These are phyloP conservation scores for Todiramphus chloris DNA, from an alignment of 2,113 vertebrate genomes.

Conservation along the genomic window DNA sequence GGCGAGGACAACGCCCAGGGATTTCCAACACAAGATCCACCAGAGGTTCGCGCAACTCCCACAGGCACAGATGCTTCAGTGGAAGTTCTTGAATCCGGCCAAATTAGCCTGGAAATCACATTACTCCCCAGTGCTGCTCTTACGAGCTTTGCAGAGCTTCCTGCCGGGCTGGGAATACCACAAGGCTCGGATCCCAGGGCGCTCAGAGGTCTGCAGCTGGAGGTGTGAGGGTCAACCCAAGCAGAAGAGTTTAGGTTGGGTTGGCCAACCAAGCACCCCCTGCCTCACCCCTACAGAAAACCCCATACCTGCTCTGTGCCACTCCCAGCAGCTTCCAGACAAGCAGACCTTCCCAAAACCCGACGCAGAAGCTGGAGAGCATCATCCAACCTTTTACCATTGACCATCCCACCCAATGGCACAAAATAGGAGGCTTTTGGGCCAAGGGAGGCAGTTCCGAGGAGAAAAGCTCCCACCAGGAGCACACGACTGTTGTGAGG, in stretches of 20 bases:
- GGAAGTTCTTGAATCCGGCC: slow-evolving; percentile 2
- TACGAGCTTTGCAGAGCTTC: slow-evolving; percentile 62
- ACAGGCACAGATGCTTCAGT: background rate
- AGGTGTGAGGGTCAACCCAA: background rate
- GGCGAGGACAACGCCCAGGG: background rate
- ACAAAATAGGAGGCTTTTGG: background rate
- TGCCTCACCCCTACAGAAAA: background rate
- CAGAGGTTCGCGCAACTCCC: background rate
- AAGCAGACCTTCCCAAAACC: background rate
- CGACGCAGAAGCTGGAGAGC: fast-evolving
- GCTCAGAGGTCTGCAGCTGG: background rate
- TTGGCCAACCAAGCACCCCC: background rate
- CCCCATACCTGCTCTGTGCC: background rate
- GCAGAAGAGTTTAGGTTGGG: background rate
- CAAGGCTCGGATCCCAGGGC: background rate
- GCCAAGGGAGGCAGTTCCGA: background rate
- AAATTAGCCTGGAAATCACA: slow-evolving; percentile 58
- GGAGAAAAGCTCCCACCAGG: background rate
- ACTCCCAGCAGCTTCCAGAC: background rate
- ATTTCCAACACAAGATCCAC: background rate
- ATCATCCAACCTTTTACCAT: background rate
- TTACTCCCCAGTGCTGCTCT: background rate
- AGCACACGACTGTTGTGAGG: fast-evolving
- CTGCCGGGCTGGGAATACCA: slow-evolving; percentile 47
- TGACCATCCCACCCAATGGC: background rate